Evolutionary conservation across 2,113 vertebrate genomes (phyloP).

Genomic region (Daubentonia madagascariensis): DNA sequence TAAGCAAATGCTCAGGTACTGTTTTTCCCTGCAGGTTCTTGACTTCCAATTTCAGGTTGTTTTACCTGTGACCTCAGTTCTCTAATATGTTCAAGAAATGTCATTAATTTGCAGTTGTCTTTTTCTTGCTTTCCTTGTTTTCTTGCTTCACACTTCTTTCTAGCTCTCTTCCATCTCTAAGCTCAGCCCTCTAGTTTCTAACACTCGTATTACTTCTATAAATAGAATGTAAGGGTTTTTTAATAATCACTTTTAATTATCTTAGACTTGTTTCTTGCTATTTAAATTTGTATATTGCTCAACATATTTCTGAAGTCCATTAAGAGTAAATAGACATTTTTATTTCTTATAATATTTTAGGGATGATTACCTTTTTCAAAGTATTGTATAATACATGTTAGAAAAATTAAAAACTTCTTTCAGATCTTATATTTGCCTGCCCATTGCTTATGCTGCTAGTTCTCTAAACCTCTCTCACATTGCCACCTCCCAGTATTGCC

Average conservation of each 20-base stretch:
- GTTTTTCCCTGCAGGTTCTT: background rate
- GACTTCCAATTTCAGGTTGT: background rate
- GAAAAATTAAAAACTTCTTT: background rate
- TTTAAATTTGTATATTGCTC: constrained; percentile 38
- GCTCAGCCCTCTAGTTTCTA: background rate
- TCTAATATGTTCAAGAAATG: background rate
- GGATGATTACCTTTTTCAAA: background rate
- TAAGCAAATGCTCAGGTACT: background rate
- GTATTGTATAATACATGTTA: background rate
- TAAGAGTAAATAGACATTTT: background rate
- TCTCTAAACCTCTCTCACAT: background rate
- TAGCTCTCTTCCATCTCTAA: background rate
- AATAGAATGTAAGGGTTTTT: background rate
- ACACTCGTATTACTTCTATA: background rate
- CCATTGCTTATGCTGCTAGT: background rate
- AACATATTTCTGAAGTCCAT: background rate
- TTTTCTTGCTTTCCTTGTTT: background rate
- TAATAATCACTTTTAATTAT: constrained; percentile 29
- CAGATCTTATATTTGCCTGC: background rate
- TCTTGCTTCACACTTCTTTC: background rate
- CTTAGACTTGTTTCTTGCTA: constrained; percentile 46
- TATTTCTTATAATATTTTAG: background rate
- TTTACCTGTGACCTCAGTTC: background rate
- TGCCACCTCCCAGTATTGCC: background rate
- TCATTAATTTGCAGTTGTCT: background rate